A percentile compares a stretch with the other conserved stretches of the same genome.
Evolutionary conservation across 2,113 vertebrate genomes (phyloP).

Genomic region (Collichthys lucidus): DNA sequence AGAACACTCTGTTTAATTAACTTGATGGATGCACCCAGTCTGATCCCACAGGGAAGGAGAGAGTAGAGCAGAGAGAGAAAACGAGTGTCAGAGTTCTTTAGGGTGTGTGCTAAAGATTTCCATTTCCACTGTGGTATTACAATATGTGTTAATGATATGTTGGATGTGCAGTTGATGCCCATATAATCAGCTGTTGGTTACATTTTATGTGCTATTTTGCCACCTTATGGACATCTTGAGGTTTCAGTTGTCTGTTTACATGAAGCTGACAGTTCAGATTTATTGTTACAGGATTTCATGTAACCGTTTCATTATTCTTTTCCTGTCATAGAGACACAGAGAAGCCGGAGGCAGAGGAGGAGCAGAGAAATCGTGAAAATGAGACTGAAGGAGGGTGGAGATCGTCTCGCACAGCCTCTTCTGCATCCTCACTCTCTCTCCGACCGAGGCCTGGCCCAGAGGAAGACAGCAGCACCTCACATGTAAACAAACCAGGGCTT

Average conservation of each 20-base stretch:
- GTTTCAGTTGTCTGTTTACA: background rate
- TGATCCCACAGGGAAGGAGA: slow-evolving; percentile 70
- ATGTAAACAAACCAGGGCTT: slow-evolving; percentile 35
- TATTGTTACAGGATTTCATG: background rate
- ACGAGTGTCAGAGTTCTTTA: slow-evolving; percentile 45
- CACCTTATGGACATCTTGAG: background rate
- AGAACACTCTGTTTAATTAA: slow-evolving; percentile 81
- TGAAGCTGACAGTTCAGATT: background rate
- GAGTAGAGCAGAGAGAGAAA: slow-evolving; percentile 54
- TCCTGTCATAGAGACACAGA: slow-evolving; percentile 35
- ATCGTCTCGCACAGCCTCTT: slow-evolving; percentile 17
- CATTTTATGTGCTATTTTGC: background rate
- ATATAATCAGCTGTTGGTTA: background rate
- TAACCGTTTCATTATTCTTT: slow-evolving; percentile 15
- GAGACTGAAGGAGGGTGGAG: slow-evolving; percentile 12
- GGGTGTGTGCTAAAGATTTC: slow-evolving; percentile 49
- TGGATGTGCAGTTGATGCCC: background rate
- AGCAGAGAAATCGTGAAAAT: slow-evolving; percentile 22
- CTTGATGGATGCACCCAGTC: slow-evolving; percentile 76
- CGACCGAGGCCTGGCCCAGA: background rate
- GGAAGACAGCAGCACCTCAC: slow-evolving; percentile 20
- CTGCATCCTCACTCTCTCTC: background rate
- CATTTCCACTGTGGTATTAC: slow-evolving; percentile 15
- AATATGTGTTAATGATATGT: slow-evolving; percentile 43
- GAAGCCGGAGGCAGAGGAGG: slow-evolving; percentile 18